These are phyloP conservation scores for Ericerus pela DNA, from an alignment of 1,140 invertebrate species.

Conservation along the genomic window DNA sequence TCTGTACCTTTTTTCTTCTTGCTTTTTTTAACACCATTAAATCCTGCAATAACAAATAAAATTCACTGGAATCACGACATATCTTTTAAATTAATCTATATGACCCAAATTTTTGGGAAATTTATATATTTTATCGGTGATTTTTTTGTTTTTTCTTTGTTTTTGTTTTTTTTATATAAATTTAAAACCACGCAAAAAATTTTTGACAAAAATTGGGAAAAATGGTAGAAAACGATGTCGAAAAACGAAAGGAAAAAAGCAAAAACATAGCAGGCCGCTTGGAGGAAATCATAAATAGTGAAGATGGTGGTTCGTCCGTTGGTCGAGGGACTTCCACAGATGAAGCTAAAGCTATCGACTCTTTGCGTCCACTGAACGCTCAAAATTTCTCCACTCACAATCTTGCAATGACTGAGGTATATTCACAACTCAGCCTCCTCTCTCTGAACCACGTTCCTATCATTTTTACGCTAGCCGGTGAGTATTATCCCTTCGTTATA, in stretches of 20 bases:
- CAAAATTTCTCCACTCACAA: conserved; percentile 5
- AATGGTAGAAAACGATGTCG: neutral
- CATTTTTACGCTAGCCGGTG: neutral
- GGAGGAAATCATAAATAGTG: neutral
- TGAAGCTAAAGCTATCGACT: neutral
- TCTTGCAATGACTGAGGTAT: too few species aligned
- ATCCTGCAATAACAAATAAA: too few species aligned
- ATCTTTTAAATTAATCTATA: too few species aligned
- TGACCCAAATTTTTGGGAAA: too few species aligned
- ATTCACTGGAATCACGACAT: too few species aligned
- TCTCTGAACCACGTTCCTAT: conserved; percentile 8
- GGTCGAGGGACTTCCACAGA: neutral
- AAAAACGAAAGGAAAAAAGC: neutral
- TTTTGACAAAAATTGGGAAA: conserved; percentile 1
- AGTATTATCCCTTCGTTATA: too few species aligned
- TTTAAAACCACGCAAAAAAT: neutral
- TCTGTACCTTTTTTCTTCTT: neutral
- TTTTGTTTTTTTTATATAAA: neutral
- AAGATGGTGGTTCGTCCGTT: neutral
- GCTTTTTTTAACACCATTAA: conserved; percentile 2
- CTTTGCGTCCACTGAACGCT: neutral
- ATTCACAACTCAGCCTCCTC: too few species aligned
- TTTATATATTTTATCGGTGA: too few species aligned
- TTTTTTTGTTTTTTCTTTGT: neutral
- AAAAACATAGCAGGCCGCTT: neutral